phyloP scores from a whole-genome alignment of 2,113 vertebrate genomes.

The Boleophthalmus pectinirostris region DNA sequence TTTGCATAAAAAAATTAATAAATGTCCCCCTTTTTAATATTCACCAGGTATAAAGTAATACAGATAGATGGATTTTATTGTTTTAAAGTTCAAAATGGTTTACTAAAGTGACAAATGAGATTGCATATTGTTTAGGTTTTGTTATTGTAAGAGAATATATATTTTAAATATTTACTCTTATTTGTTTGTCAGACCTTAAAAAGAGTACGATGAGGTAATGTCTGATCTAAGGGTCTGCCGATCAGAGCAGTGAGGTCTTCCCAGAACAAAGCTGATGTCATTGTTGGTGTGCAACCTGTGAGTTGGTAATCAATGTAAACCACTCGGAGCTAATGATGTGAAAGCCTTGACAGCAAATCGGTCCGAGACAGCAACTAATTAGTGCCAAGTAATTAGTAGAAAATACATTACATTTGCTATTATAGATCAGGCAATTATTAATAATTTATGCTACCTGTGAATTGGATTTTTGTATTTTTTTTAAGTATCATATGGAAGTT shows the following conservation, averaged over 20 bases:
- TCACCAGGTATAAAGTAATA: not conserved
- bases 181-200: not conserved
- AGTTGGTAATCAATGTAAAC: constrained; percentile 37
- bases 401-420: not conserved
- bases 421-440: not conserved
- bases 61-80: not conserved
- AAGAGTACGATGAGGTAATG: constrained; percentile 59
- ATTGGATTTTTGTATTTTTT: not conserved
- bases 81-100: not conserved
- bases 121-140: not conserved
- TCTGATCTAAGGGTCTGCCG: constrained; percentile 53
- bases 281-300: constrained; percentile 40
- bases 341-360: not conserved
- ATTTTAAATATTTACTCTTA: not conserved
- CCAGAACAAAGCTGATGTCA: constrained; percentile 67
- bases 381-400: not conserved
- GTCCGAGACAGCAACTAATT: not conserved
- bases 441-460: not conserved
- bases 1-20: not conserved
- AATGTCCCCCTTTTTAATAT: not conserved
- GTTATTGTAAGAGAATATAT: not conserved
- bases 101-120: not conserved
- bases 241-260: constrained; percentile 36
- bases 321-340: not conserved
- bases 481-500: not conserved